A percentile compares a stretch with the other conserved stretches of the same genome.
Evolutionary conservation across 2,888 invertebrate species (phyloP).

Genomic region (Plagodis pulveraria): DNA sequence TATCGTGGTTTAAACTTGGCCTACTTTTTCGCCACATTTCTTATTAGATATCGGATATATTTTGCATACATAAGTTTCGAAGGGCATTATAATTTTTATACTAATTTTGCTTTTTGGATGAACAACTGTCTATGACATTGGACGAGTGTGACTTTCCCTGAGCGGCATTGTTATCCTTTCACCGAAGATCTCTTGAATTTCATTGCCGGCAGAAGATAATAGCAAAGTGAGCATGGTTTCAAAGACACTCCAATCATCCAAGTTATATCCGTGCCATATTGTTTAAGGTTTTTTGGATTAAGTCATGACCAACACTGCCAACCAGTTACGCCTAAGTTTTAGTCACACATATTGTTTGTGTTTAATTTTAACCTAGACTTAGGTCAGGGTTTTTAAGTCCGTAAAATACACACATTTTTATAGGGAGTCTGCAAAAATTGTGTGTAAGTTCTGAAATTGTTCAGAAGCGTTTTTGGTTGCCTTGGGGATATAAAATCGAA

Average conservation of each 20-base stretch:
- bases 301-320: neutral
- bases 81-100: too few species aligned
- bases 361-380: neutral
- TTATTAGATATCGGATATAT: too few species aligned
- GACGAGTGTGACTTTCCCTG: too few species aligned
- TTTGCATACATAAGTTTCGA: too few species aligned
- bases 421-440: constrained; percentile 78
- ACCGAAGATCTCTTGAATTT: constrained; percentile 84
- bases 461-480: constrained; percentile 75
- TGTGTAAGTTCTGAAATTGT: constrained; percentile 62
- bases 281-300: constrained; percentile 17
- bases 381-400: constrained; percentile 12
- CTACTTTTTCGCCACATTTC: too few species aligned
- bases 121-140: too few species aligned
- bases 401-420: constrained; percentile 77
- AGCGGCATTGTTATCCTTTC: constrained; percentile 83
- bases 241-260: constrained; percentile 47
- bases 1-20: too few species aligned
- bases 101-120: too few species aligned
- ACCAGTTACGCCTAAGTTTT: constrained; percentile 9
- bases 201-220: constrained; percentile 72
- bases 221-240: constrained; percentile 65
- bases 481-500: constrained; percentile 61
- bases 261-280: constrained; percentile 37
- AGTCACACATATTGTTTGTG: neutral